These are phyloP conservation scores for Cataglyphis hispanica DNA, from an alignment of 1,140 invertebrate species.

Conservation along the genomic window DNA sequence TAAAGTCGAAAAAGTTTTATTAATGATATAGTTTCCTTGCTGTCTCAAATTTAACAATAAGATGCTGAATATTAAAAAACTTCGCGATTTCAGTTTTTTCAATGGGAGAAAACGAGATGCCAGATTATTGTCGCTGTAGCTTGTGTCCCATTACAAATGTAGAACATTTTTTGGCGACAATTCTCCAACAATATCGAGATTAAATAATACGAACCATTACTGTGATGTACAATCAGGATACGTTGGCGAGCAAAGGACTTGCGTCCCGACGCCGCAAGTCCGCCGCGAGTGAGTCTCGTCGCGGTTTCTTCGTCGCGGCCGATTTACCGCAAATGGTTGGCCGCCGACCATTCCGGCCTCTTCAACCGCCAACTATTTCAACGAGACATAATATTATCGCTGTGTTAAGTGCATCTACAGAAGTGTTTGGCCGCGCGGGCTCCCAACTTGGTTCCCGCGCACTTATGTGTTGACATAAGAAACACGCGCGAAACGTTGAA, in stretches of 20 bases:
- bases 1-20: neutral
- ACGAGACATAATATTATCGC: slow-evolving; percentile 64
- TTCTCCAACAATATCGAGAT: neutral
- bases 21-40: neutral
- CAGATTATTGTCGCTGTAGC: neutral
- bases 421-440: slow-evolving; percentile 52
- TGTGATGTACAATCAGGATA: neutral
- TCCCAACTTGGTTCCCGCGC: neutral
- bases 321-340: slow-evolving; percentile 63
- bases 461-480: slow-evolving; percentile 25
- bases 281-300: slow-evolving; percentile 35
- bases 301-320: slow-evolving; percentile 42
- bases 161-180: neutral
- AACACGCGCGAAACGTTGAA: slow-evolving; percentile 5
- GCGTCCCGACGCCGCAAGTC: slow-evolving; percentile 36
- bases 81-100: neutral
- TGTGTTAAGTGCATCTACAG: slow-evolving; percentile 61
- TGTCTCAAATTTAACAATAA: neutral
- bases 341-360: slow-evolving; percentile 57
- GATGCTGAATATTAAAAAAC: neutral
- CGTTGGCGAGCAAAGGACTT: slow-evolving; percentile 22
- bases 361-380: slow-evolving; percentile 61
- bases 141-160: neutral
- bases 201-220: neutral
- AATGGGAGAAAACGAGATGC: neutral